These are phyloP conservation scores for Anoura caudifer DNA, from an alignment of 2,113 vertebrate species.

Conservation along the genomic window DNA sequence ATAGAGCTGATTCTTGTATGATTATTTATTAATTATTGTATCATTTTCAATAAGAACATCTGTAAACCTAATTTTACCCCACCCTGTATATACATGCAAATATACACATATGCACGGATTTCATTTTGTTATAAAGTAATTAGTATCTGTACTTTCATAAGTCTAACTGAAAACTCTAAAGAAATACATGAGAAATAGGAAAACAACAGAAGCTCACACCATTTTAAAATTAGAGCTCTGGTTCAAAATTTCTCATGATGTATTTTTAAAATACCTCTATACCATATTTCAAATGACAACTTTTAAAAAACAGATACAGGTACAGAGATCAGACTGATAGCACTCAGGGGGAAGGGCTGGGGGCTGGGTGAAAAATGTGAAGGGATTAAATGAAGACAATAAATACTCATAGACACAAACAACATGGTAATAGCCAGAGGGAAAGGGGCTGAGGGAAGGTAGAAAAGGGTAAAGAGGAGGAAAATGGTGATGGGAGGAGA, in stretches of 20 bases:
- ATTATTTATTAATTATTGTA: neutral
- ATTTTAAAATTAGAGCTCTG: conserved; percentile 43
- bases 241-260: neutral
- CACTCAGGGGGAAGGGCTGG: neutral
- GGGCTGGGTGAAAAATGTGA: neutral
- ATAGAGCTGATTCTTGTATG: neutral
- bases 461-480: neutral
- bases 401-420: neutral
- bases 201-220: neutral
- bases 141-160: neutral
- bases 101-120: neutral
- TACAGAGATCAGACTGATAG: neutral
- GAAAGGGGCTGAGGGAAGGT: neutral
- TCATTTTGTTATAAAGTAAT: neutral
- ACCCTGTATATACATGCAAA: neutral
- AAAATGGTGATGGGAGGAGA: neutral
- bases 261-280: conserved; percentile 1
- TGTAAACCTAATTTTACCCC: neutral
- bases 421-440: neutral
- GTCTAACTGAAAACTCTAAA: neutral
- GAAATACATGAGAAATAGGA: neutral
- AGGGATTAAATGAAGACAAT: neutral
- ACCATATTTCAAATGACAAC: neutral
- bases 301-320: neutral
- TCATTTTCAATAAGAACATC: neutral